Evolutionary conservation across 1,140 invertebrate genomes (phyloP), one percentile per base, ranked within the genome.

Genomic region (Pararge aegeria): DNA sequence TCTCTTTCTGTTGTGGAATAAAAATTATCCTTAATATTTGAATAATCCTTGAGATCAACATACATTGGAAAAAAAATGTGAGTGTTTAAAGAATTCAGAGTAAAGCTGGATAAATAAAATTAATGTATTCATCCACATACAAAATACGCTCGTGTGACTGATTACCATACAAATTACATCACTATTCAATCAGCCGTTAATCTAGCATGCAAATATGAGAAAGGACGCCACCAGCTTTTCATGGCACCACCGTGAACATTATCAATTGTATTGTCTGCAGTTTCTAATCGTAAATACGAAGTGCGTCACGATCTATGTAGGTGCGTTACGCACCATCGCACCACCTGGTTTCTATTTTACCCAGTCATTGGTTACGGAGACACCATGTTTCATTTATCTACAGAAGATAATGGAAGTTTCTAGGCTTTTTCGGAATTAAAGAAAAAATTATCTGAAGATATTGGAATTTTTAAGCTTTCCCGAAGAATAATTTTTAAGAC

Each of bases 311-410:
- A 66, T 65, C 66, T 62, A 68, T 68, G 69, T 75, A 30, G 44
- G 44, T 66, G 57, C 57, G 72, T 73, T 61, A 73, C 73, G 80
- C 83, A 53, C 74, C 73, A 84, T 76, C 64, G 80, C 75, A 13
- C 50, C 66, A 40, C 59, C 70, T 66, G 75, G 74, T 87, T 84
- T 87, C 83, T 86, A 83, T 78, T 83, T 69, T 72, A 62, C 59
- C 52, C 64, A 62, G 50, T 72, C 68, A 64, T 61, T 58, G 63
- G 61, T 30, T 58, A 50, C 52, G 63, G 48, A 55, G 44, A 61
- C 59, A 51, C 59, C 59, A 61, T 61, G 24, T 27, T 49, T 49
- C 18, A 27, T 49, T 49, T 15, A 13, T 27, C 20, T 16, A 5
- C 1, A 12, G 10, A 48, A 27, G 1, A n/a, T 10, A 27, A 27